These are phyloP conservation scores for Cathartes aura DNA, from an alignment of 2,113 vertebrate species.

Conservation along the genomic window DNA sequence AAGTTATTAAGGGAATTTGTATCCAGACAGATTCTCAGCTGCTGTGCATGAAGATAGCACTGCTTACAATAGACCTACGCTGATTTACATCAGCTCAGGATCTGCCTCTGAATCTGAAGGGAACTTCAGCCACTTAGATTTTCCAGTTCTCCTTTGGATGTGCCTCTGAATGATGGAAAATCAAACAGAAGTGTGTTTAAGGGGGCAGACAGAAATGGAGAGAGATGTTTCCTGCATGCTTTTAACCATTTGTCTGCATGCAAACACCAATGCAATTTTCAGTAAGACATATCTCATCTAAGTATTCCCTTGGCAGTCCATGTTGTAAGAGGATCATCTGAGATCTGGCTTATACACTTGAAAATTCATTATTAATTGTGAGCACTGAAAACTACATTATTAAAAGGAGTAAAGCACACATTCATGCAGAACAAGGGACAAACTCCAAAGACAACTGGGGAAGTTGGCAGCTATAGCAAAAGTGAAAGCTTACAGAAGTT, in stretches of 20 bases:
- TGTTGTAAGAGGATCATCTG: not conserved
- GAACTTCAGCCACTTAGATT: not conserved
- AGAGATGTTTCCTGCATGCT: not conserved
- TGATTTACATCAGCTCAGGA: not conserved
- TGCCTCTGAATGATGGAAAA: not conserved
- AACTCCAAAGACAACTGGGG: not conserved
- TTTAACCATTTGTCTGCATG: not conserved
- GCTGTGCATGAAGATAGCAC: not conserved
- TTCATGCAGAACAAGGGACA: not conserved
- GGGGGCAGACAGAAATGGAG: not conserved
- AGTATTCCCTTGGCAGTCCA: not conserved
- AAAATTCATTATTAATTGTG: not conserved
- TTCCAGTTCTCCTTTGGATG: not conserved
- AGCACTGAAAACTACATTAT: not conserved
- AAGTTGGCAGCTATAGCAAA: not conserved
- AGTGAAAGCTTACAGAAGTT: not conserved
- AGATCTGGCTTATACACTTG: not conserved
- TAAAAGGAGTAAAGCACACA: not conserved
- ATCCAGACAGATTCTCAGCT: constrained; percentile 13
- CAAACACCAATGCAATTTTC: not conserved
- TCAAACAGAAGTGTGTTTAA: not conserved
- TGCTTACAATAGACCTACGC: not conserved
- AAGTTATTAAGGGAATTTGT: not conserved
- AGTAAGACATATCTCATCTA: not conserved
- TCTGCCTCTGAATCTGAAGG: not conserved